Conservation (phyloP, 2,113 vertebrate species). For the Gulo gulo region DNA sequence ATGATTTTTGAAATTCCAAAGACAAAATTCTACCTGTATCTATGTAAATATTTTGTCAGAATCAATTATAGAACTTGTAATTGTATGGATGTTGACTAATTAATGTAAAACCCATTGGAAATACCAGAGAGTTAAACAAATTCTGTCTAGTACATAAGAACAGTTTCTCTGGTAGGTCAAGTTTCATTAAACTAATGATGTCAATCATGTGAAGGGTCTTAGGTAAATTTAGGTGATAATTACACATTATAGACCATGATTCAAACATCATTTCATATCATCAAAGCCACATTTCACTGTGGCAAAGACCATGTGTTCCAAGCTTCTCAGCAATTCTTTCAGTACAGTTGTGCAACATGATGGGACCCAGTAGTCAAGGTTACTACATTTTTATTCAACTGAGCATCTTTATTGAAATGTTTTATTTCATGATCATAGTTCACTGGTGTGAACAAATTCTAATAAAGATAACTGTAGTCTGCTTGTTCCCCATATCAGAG, state of each 20-base stretch:
- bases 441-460: background rate
- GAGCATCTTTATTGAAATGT: background rate
- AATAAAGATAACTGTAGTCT: background rate
- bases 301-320: background rate
- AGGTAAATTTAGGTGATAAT: background rate
- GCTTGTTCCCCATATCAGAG: background rate
- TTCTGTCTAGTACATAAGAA: background rate
- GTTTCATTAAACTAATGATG: conserved; percentile 14
- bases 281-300: background rate
- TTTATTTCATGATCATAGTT: background rate
- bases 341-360: background rate
- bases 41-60: conserved; percentile 46
- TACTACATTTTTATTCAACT: background rate
- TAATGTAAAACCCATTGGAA: background rate
- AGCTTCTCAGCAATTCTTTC: background rate
- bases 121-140: background rate
- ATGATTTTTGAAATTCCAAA: conserved; percentile 16
- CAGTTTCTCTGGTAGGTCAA: conserved; percentile 5
- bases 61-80: conserved; percentile 17
- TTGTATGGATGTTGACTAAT: conserved; percentile 42
- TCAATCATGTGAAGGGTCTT: background rate
- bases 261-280: background rate
- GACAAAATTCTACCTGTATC: conserved; percentile 12
- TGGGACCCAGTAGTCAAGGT: background rate
- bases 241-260: background rate